These are phyloP conservation scores for Thera britannica DNA, from an alignment of 2,888 invertebrate genomes.

Conservation along the genomic window DNA sequence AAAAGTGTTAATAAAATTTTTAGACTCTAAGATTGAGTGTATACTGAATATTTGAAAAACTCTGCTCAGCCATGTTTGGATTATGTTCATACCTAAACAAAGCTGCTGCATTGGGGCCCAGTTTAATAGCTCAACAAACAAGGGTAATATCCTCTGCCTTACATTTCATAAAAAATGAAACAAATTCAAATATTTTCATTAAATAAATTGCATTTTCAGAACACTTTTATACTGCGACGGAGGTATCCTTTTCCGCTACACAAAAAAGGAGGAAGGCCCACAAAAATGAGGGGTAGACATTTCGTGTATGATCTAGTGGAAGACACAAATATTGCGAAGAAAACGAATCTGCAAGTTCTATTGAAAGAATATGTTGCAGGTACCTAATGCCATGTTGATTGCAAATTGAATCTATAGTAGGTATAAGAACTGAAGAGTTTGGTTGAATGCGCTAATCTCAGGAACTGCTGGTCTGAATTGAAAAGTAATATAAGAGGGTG, in stretches of 20 bases:
- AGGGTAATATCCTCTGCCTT: slow-evolving; percentile 52
- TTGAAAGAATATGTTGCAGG: slow-evolving; percentile 88
- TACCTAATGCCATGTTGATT: neutral
- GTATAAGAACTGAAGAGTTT: too few relatives aligned
- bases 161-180: neutral
- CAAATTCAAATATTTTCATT: neutral
- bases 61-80: slow-evolving; percentile 55
- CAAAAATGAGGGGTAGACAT: slow-evolving; percentile 84
- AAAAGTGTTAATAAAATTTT: too few relatives aligned
- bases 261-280: slow-evolving; percentile 83
- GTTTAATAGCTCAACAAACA: slow-evolving; percentile 63
- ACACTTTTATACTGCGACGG: slow-evolving; percentile 90
- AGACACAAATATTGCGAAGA: slow-evolving; percentile 82
- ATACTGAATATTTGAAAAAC: neutral
- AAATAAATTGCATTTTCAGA: slow-evolving; percentile 79
- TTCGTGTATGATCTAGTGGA: slow-evolving; percentile 91
- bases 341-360: slow-evolving; percentile 87
- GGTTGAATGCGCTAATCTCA: too few relatives aligned
- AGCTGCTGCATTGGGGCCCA: slow-evolving; percentile 45
- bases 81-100: slow-evolving; percentile 53
- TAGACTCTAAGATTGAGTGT: too few relatives aligned
- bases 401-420: neutral
- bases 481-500: too few relatives aligned
- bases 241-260: slow-evolving; percentile 83
- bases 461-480: too few relatives aligned